Percentiles rank a stretch among this genome's conserved stretches.
phyloP scores from a whole-genome alignment of 2,113 vertebrate genomes.

The Sebastes schlegelii region DNA sequence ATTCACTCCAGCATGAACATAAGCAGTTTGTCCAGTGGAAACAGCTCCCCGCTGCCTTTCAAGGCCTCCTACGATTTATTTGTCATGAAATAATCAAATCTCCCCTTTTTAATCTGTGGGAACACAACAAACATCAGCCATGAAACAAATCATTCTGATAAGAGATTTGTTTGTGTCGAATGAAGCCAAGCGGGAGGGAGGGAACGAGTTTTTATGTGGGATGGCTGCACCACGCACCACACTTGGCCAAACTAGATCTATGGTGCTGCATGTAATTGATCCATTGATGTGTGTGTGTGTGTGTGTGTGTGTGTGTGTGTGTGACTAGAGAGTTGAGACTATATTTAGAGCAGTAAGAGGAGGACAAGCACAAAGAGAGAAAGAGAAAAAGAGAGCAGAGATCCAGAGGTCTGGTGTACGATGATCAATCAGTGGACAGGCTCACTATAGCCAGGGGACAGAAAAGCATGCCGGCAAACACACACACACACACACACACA shows the following conservation, averaged over 20 bases:
- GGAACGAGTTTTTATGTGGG: conserved; percentile 43
- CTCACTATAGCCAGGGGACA: conserved; percentile 71
- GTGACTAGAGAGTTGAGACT: conserved; percentile 58
- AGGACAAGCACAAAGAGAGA: conserved; percentile 60
- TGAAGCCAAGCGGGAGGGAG: conserved; percentile 28
- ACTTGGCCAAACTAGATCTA: conserved; percentile 61
- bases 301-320: conserved; percentile 27
- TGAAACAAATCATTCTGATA: conserved; percentile 70
- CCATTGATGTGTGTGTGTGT: conserved; percentile 38
- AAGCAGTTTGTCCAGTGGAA: conserved; percentile 55
- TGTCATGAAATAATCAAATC: conserved; percentile 73
- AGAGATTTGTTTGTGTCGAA: conserved; percentile 58
- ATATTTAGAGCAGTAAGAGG: conserved; percentile 80
- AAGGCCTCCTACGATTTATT: conserved; percentile 60
- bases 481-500: conserved; percentile 29
- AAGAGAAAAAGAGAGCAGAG: conserved; percentile 68
- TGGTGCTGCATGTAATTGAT: conserved; percentile 64
- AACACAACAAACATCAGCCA: conserved; percentile 57
- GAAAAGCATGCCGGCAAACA: conserved; percentile 50
- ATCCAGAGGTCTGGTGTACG: conserved; percentile 77
- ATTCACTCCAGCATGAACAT: conserved; percentile 61
- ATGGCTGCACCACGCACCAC: conserved; percentile 44
- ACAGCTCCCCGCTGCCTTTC: conserved; percentile 41
- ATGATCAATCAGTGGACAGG: conserved; percentile 82
- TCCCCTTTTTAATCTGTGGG: conserved; percentile 70